Conservation (phyloP, 2,113 vertebrate genomes). For the Catharus fuscescens region DNA sequence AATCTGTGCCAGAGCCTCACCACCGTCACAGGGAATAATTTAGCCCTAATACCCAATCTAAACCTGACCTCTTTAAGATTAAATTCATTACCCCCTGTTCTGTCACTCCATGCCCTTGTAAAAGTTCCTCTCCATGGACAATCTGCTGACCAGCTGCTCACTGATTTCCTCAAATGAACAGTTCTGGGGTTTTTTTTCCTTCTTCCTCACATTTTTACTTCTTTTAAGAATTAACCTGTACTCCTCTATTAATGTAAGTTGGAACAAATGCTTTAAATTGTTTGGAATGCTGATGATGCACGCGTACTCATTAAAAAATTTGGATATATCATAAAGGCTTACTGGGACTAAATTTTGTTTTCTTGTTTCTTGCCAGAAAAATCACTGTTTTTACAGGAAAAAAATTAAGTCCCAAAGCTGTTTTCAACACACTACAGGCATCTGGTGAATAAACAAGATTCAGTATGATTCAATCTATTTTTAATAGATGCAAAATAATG, state of each 20-base stretch:
- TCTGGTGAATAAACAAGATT: background rate
- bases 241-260: background rate
- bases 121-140: no score
- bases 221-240: no score
- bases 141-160: no score
- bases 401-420: background rate
- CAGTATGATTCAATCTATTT: background rate
- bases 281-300: background rate
- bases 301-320: background rate
- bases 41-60: background rate
- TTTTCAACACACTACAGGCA: background rate
- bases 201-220: no score
- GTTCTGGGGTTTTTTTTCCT: no score
- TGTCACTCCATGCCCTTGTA: no score
- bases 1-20: rapidly evolving
- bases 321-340: background rate
- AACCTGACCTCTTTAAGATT: background rate
- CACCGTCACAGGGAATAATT: background rate
- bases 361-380: background rate
- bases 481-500: background rate
- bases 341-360: background rate
- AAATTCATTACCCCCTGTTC: no score
- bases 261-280: background rate
- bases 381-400: background rate
- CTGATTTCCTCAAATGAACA: no score